These are phyloP conservation scores for Alaudala cheleensis DNA, from an alignment of 2,113 vertebrate genomes.

Conservation along the genomic window DNA sequence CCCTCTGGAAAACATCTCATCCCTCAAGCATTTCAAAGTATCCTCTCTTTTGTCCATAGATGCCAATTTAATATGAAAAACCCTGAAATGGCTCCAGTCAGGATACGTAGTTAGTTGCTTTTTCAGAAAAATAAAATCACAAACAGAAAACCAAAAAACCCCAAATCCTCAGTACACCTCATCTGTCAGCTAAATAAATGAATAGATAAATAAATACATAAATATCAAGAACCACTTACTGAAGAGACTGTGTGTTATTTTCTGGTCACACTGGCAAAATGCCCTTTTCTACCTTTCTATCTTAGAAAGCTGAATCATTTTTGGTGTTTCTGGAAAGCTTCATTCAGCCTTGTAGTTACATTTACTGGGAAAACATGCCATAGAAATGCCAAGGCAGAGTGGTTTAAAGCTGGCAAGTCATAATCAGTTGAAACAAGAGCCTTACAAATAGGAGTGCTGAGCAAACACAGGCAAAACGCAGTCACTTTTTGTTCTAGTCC, in stretches of 20 bases:
- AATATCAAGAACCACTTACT: neutral
- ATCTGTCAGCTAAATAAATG: neutral
- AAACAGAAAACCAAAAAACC: neutral
- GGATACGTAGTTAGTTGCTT: too few relatives aligned
- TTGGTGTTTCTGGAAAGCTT: slow-evolving; percentile 11
- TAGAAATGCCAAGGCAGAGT: neutral
- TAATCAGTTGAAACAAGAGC: neutral
- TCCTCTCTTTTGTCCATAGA: neutral
- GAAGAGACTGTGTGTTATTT: neutral
- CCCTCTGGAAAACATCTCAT: neutral
- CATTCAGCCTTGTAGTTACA: neutral
- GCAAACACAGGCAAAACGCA: neutral
- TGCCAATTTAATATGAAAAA: neutral
- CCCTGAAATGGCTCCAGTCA: neutral
- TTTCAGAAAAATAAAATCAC: neutral
- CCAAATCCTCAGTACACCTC: neutral
- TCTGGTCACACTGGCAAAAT: neutral
- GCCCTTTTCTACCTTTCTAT: neutral
- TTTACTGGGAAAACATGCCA: neutral
- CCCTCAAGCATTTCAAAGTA: neutral
- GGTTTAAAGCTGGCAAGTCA: neutral
- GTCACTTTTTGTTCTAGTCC: neutral
- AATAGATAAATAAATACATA: neutral
- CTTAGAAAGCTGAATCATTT: neutral
- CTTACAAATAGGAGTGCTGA: neutral